phyloP scores from a whole-genome alignment of 2,797 vertebrate species.

The Sebastes paucispinis region DNA sequence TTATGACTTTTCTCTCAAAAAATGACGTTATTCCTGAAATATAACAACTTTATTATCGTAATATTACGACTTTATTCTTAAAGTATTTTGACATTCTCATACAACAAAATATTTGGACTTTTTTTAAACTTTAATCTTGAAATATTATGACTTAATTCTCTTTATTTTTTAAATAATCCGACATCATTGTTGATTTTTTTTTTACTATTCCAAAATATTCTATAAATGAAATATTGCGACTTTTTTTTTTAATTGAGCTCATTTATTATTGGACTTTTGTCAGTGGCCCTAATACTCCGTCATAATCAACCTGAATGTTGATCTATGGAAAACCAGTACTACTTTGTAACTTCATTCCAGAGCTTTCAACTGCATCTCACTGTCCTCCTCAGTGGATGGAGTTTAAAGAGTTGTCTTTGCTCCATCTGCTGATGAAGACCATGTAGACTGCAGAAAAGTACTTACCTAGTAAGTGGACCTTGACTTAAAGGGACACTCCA shows the following conservation, averaged over 20 bases:
- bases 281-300: neutral
- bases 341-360: neutral
- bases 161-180: neutral
- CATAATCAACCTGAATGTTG: neutral
- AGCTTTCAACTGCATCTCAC: neutral
- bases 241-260: neutral
- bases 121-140: neutral
- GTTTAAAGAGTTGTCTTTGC: neutral
- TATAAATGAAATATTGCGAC: neutral
- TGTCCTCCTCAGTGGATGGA: neutral
- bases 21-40: neutral
- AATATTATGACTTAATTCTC: neutral
- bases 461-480: neutral
- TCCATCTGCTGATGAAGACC: neutral
- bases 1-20: neutral
- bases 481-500: neutral
- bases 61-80: neutral
- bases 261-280: neutral
- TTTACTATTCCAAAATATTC: neutral
- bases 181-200: neutral
- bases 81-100: neutral
- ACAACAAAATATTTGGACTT: neutral
- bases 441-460: neutral
- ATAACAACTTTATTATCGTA: neutral
- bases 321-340: neutral